These are phyloP conservation scores for Periplaneta americana DNA, from an alignment of 1,140 invertebrate genomes.

Conservation along the genomic window DNA sequence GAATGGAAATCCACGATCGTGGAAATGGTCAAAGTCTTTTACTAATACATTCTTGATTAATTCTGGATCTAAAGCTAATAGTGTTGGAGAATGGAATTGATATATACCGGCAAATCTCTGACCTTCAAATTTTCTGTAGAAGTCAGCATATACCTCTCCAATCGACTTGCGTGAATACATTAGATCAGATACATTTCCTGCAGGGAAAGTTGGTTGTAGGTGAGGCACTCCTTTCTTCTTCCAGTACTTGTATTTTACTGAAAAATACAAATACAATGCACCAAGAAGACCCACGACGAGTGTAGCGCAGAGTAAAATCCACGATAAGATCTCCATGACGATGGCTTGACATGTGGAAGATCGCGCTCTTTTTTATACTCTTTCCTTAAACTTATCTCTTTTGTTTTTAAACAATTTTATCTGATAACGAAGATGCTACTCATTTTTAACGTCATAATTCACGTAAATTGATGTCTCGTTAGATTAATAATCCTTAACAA, in stretches of 20 bases:
- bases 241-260: constrained; percentile 41
- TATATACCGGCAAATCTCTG: not conserved
- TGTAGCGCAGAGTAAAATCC: no score
- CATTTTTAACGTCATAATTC: no score
- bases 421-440: no score
- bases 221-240: constrained; percentile 33
- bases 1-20: constrained; percentile 33
- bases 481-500: no score
- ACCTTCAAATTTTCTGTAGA: constrained; percentile 3
- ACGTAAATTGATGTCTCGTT: no score
- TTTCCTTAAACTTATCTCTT: no score
- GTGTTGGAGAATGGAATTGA: not conserved
- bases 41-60: constrained; percentile 41
- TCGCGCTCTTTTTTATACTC: no score
- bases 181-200: constrained; percentile 30
- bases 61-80: constrained; percentile 32
- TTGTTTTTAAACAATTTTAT: no score
- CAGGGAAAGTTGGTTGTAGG: constrained; percentile 27
- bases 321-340: no score
- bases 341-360: no score
- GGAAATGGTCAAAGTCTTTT: constrained; percentile 42
- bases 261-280: no score
- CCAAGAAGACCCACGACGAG: not conserved
- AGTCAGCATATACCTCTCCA: not conserved
- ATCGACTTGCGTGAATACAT: not conserved